Base-by-base conservation (phyloP, 2,888 invertebrate genomes). In the Sthenelais limicola region DNA sequence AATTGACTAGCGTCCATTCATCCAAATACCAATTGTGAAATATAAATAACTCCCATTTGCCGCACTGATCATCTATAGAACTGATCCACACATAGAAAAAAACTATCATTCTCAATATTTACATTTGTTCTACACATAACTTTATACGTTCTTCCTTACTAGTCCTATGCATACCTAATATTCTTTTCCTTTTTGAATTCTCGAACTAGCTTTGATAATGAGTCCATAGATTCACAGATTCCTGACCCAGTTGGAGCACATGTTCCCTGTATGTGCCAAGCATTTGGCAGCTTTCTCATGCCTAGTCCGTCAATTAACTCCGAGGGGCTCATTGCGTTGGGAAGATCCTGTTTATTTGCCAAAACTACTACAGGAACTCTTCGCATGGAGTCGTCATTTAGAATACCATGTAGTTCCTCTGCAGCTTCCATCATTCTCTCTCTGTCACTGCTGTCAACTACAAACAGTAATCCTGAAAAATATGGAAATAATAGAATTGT, bases 321-420 rank as follows among this genome's bases (percentile, higher is more conserved):
- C 0, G 80, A 72, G 0, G 82, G 74, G 24, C 74, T 79, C 74
- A 83, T 54, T 0, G 87, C 84, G 35, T 78, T 77, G 3, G 86
- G 85, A 49, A 88, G 58, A 76, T 88, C 87, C 77, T 87, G 87
- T 76, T 88, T 88, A 78, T 88, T 88, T 24, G 87, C 87, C 3
- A 87, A 67, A 1, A 88, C 78, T 18, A 86, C 82, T 0, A 87
- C 81, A 0, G 88, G 88, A 7, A 87, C 86, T 9, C 81, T 78
- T 66, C 74, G 74, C 86, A 88, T 86, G 21, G 82, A 82, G 47
- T 81, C 81, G 49, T 72, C 73, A 12, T 82, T 77, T 21, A 85
- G 52, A 4, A 88, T 82, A 26, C 74, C 78, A 58, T 76, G 76
- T n/a, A 88, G 77, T 73, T 87, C 87, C 30, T 84, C 81, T n/a